phyloP scores from a whole-genome alignment of 2,113 vertebrate species.

The Brachirus orientalis region DNA sequence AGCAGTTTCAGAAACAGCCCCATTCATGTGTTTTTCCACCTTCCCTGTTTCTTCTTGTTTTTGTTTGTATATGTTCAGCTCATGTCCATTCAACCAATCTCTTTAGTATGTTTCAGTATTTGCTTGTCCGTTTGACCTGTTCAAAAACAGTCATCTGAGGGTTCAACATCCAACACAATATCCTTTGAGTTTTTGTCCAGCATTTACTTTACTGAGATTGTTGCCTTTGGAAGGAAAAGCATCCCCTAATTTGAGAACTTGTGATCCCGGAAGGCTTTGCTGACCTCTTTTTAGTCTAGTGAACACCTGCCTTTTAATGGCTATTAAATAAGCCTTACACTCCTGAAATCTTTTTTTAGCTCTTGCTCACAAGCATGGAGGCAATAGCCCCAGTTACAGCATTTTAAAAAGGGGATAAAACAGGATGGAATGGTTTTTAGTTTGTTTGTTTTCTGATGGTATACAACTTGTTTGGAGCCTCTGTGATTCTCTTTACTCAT shows the following conservation, averaged over 20 bases:
- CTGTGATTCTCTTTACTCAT: neutral
- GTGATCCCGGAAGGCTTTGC: slow-evolving; percentile 4
- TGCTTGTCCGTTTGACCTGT: slow-evolving; percentile 8
- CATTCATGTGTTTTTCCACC: neutral
- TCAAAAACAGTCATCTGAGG: neutral
- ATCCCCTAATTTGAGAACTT: neutral
- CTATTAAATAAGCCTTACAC: neutral
- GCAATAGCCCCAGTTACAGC: neutral
- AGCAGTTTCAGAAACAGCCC: neutral
- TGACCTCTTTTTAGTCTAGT: slow-evolving; percentile 4
- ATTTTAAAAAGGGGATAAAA: slow-evolving; percentile 14
- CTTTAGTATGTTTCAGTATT: neutral
- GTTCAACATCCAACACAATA: no score
- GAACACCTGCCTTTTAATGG: slow-evolving; percentile 1
- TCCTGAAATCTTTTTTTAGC: no score
- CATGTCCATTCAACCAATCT: neutral
- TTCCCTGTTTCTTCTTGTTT: neutral
- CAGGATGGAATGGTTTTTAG: neutral
- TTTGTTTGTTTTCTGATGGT: no score
- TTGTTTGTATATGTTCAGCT: neutral
- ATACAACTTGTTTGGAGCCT: no score
- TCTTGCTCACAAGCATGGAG: neutral
- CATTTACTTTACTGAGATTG: neutral
- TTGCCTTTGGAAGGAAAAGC: neutral
- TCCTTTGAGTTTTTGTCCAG: neutral